These are phyloP conservation scores for Chaetura pelagica DNA, from an alignment of 2,113 vertebrate species.

Conservation along the genomic window DNA sequence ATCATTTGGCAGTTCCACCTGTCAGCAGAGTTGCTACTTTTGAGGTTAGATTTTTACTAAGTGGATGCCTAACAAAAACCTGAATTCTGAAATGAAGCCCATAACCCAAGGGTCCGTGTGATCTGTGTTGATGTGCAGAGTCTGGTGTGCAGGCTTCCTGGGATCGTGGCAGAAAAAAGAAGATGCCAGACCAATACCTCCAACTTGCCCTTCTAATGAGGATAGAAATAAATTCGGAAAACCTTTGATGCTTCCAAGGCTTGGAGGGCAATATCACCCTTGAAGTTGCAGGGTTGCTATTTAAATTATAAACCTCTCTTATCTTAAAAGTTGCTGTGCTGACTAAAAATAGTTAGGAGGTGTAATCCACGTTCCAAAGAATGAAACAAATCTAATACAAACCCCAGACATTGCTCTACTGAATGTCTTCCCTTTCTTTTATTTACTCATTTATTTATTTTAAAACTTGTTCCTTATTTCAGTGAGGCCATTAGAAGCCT, in stretches of 20 bases:
- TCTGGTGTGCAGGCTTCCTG: not conserved
- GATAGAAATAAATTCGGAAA: not conserved
- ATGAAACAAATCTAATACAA: not conserved
- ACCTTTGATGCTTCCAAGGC: not conserved
- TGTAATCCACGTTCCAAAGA: not conserved
- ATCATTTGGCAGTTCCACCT: not conserved
- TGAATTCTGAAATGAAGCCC: not conserved
- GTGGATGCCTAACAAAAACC: not conserved
- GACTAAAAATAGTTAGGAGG: not conserved
- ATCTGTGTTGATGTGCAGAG: fast-evolving
- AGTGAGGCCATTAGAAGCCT: not conserved
- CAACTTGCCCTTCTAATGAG: not conserved
- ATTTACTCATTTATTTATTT: not conserved
- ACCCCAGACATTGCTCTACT: not conserved
- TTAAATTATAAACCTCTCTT: not conserved
- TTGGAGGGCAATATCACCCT: not conserved
- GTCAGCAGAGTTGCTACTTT: not conserved
- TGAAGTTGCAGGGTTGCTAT: not conserved
- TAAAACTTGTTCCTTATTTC: not conserved
- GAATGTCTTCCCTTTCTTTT: not conserved
- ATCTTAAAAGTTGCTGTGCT: not conserved
- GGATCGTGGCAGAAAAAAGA: not conserved
- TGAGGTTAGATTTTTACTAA: not conserved
- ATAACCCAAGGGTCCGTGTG: fast-evolving
- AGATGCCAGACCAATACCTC: not conserved